phyloP scores from a whole-genome alignment of 2,888 invertebrate genomes.

The Idaea aversata region DNA sequence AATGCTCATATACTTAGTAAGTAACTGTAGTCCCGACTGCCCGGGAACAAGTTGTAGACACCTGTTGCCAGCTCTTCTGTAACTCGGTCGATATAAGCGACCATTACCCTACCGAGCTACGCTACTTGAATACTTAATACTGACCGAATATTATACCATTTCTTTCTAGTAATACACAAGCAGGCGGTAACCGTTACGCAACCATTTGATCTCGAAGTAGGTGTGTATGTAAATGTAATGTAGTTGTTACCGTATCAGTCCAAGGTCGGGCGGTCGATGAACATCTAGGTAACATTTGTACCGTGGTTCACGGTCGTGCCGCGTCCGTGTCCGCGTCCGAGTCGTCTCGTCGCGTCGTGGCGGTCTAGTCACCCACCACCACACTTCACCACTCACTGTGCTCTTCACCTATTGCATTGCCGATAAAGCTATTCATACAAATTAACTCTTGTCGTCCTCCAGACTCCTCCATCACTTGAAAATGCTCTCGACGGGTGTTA shows the following conservation, averaged over 20 bases:
- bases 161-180: not conserved
- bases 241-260: not conserved
- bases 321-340: too few relatives aligned
- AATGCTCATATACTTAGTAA: not conserved
- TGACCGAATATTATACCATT: not conserved
- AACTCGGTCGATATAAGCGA: not conserved
- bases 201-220: not conserved
- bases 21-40: too few relatives aligned
- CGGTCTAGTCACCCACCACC: too few relatives aligned
- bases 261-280: not conserved
- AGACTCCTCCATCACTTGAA: too few relatives aligned
- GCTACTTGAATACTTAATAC: not conserved
- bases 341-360: not conserved
- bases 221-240: not conserved
- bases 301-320: not conserved
- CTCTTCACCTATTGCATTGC: not conserved
- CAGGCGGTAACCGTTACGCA: not conserved
- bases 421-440: not conserved
- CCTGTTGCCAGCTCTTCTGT: not conserved
- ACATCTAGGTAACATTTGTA: not conserved
- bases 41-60: too few relatives aligned
- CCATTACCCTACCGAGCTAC: too few relatives aligned
- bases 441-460: too few relatives aligned
- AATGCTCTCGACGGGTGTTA: too few relatives aligned
- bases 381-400: not conserved